Evolutionary conservation across 2,888 invertebrate genomes (phyloP), one percentile per base, ranked within the genome.

Genomic region (Bugula neritina): DNA sequence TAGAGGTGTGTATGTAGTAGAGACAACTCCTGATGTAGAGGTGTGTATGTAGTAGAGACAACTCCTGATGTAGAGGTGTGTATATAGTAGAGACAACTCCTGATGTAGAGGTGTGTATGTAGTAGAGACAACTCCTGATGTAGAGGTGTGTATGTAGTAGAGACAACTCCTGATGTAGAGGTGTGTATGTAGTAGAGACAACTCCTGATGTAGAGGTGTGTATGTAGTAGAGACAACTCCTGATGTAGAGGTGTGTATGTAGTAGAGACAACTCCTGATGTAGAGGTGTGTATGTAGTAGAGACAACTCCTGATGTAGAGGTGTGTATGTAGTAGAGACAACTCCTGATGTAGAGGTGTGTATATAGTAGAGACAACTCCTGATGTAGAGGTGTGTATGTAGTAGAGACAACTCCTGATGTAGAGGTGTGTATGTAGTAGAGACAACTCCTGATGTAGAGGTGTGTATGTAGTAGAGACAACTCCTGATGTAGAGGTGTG

Each of bases 21-120:
- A 88, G 78, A 89, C 93, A 71, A 88, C 89, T 69, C 88, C 89
- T 71, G 88, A 92, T 74, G 91, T 93, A 52, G 93, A 94, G 88
- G 91, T 91, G 81, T 74, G 27, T 57, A 57, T n/a, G n/a, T n/a
- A 35, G 89, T 94, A 21, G 87, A 88, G 78, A 89, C 93, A 71
- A 88, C 89, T 69, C 88, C 89, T 71, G 88, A 92, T 74, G 91
- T 93, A 52, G 93, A 94, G 88, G 91, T 91, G 81, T 74, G 27
- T 57, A 57, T n/a, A n/a, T n/a, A 35, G 89, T 94, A 21, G 87
- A 88, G 78, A 89, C 93, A 71, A 88, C 89, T 69, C 88, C 89
- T 71, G 88, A 92, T 74, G 91, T 93, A 52, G 93, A 94, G 88
- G 91, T 91, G 81, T 74, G 27, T 57, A 57, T n/a, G n/a, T n/a